Base-by-base conservation (phyloP, 2,888 invertebrate species). In the Apocheima hispidaria region DNA sequence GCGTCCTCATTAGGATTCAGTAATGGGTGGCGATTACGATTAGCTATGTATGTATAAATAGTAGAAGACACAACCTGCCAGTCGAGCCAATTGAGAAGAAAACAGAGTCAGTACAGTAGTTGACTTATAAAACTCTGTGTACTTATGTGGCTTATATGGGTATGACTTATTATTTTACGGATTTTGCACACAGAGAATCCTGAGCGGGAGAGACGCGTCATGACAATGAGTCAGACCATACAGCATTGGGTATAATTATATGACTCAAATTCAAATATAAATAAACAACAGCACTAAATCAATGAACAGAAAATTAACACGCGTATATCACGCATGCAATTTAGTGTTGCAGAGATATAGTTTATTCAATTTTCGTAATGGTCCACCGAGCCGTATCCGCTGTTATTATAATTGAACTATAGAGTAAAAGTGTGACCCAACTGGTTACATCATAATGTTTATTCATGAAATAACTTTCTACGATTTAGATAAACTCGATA, bases 1-100 rank as follows among this genome's bases (percentile, higher is more conserved):
- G 51, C 56, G 72, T 62, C 72, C 75, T 81, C 77, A 82, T 83
- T 82, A 78, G 69, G 71, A 72, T 72, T 66, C 74, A 60, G 65
- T 82, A 82, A 82, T 82, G 72, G 75, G 67, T 71, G 61, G 65
- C 77, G 77, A 83, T 84, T 83, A 84, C 60, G 77, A 72, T 73
- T 74, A 71, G 68, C 54, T 49, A 55, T 68, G 74, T 81, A 80
- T 69, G 73, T 82, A 80, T 82, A 81, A 83, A 83, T 83, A 82
- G 77, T 71, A 59, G 60, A 78, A 73, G 76, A 68, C 64, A 77
- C 77, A 74, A 73, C 66, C 66, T 69, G 74, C 68, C 73, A 72
- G 74, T 74, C 76, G 72, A 71, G 71, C 69, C 75, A 67, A 72
- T 77, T 73, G 74, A 72, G 69, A 76, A 74, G 71, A 77, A 80